Base-by-base conservation (phyloP, 1,140 invertebrate species). In the Nasonia giraulti region DNA sequence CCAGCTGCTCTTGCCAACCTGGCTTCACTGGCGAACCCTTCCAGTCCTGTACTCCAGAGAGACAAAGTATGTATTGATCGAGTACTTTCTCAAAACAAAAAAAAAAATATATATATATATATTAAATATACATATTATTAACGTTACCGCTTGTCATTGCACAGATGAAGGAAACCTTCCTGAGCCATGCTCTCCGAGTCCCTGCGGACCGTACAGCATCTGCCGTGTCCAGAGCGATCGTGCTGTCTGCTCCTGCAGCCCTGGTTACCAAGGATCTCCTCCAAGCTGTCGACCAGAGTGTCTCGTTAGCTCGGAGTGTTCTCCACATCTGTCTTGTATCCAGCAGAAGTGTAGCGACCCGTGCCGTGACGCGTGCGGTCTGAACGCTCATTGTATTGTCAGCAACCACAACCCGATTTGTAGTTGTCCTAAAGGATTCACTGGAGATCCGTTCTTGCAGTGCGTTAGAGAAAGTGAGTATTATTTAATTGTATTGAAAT, bases 371-470 rank as follows among this genome's bases (percentile, higher is more conserved):
- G 96, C 95, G 11, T 98, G 97, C 90, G 97, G 97, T 6, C 92
- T 95, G 17, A 95, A 96, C 88, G 96, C 97, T 47, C 93, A 95
- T 55, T 98, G 97, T 86, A 95, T 96, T 88, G 96, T 97, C 0
- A 94, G 96, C 79, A 96, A 97, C 88, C 97, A 98, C 89, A 97
- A 97, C 90, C 96, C 97, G 0, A 96, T 97, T 76, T 98, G 97
- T 87, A 96, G 95, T 80, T 98, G 97, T 90, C 95, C 96, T 79
- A 94, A 95, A 55, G 94, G 95, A 23, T 95, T 94, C 80, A 94
- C 95, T 2, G 97, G 97, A n/a, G 96, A 98, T 95, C 97, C 97
- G 37, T 97, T 97, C 88, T 94, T 96, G 5, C 93, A 95, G 88
- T 98, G 97, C 89, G 91, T 93, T 31, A 94, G 94, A 89, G 95